These are phyloP conservation scores for Microctonus aethiopoides DNA, from an alignment of 2,888 invertebrate genomes.

Conservation along the genomic window DNA sequence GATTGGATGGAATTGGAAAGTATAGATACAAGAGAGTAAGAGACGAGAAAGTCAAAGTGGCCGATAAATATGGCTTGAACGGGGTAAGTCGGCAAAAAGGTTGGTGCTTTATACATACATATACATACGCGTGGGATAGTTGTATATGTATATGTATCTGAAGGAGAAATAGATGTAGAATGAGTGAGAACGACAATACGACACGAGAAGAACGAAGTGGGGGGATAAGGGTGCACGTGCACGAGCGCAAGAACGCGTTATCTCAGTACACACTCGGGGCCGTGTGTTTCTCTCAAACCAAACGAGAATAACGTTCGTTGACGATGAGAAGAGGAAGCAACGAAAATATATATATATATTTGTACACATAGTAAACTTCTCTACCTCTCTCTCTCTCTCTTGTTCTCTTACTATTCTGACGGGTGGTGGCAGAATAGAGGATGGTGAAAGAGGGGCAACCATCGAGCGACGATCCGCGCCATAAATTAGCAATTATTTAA, in stretches of 20 bases:
- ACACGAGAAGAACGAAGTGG: slow-evolving; percentile 1
- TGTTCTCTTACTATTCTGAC: slow-evolving; percentile 33
- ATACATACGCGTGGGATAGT: not conserved
- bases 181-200: slow-evolving; percentile 22
- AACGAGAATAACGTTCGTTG: slow-evolving; percentile 15
- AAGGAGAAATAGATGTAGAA: not conserved
- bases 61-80: slow-evolving; percentile 35
- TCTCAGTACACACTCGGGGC: slow-evolving; percentile 47
- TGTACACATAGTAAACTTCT: not conserved
- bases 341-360: slow-evolving; percentile 17
- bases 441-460: slow-evolving; percentile 41
- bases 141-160: slow-evolving; percentile 3
- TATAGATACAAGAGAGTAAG: slow-evolving; percentile 28
- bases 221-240: slow-evolving; percentile 36
- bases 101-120: slow-evolving; percentile 6
- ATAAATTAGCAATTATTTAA: slow-evolving; percentile 68
- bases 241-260: slow-evolving; percentile 46
- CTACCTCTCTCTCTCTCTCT: slow-evolving; percentile 26
- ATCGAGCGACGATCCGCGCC: slow-evolving; percentile 63
- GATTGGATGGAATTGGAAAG: slow-evolving; percentile 37
- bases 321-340: slow-evolving; percentile 24
- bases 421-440: slow-evolving; percentile 36
- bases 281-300: slow-evolving; percentile 39
- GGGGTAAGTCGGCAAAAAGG: slow-evolving; percentile 31
- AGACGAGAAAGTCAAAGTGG: slow-evolving; percentile 37